phyloP scores from a whole-genome alignment of 2,888 invertebrate species.

The Rhagonycha fulva region DNA sequence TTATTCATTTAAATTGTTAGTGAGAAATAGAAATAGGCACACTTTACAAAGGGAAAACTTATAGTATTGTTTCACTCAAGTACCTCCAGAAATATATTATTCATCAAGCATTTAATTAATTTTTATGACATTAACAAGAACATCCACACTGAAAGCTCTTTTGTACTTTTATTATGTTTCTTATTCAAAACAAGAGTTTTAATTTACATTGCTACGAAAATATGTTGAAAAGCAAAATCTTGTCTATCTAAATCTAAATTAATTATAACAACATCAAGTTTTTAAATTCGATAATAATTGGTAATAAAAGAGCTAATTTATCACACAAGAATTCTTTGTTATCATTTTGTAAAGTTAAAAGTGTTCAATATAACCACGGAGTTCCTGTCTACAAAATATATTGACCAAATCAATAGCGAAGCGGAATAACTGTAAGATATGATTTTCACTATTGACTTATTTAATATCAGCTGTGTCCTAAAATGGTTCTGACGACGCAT shows the following conservation, averaged over 20 bases:
- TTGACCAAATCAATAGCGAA: not conserved
- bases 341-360: not conserved
- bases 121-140: not conserved
- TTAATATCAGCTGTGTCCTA: constrained; percentile 4
- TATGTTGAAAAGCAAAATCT: not conserved
- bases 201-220: not conserved
- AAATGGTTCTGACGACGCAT: constrained; percentile 18
- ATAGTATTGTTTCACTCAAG: too few relatives aligned
- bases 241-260: not conserved
- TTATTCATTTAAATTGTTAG: too few relatives aligned
- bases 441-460: constrained; percentile 19
- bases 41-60: too few relatives aligned
- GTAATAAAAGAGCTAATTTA: not conserved
- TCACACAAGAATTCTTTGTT: not conserved
- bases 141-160: not conserved
- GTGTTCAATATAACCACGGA: not conserved
- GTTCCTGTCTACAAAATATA: not conserved
- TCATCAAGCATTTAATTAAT: not conserved
- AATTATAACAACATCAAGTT: not conserved
- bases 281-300: not conserved
- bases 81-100: too few relatives aligned
- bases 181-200: not conserved
- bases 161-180: not conserved
- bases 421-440: constrained; percentile 1
- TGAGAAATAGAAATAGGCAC: too few relatives aligned